Base-by-base conservation (phyloP, 2,888 invertebrate species). In the Chloromyia formosa region DNA sequence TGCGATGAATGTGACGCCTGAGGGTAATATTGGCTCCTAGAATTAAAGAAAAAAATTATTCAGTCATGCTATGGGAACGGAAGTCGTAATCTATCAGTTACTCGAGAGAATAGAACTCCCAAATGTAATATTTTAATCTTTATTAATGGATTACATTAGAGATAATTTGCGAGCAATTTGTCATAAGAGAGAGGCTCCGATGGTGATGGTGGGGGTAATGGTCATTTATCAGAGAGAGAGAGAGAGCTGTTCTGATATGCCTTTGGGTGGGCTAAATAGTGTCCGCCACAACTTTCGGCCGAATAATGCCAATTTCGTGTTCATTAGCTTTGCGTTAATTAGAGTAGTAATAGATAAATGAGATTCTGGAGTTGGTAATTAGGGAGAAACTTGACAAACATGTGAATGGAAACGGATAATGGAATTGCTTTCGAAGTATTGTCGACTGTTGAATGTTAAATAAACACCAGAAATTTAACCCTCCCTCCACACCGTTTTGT, bases 61-160 rank as follows among this genome's bases (percentile, higher is more conserved):
- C 49, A 49, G 49, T 7, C 27, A 35, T 35, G 27, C 27, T 35
- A 35, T 35, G 27, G 27, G 3, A 4, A 35, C 7, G 27, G 27
- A 2, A 35, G 7, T 35, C 27, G 27, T 35, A 35, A 35, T 35
- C 27, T 35, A 35, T 35, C 3, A 35, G 27, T 4, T 35, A 7
- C 27, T 35, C 27, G 3, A 7, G 27, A 35, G 27, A 35, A 35
- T 35, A 35, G 27, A 35, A 35, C 0, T 42, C 35, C 45, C 45
- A 66, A 66, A 45, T 66, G 18, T 45, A 66, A 66, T 66, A 45
- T 22, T 49, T 45, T 66, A 66, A 66, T 66, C 66, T 66, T 66
- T 66, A 66, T 66, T 66, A 66, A 66, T 66, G 66, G 49, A 49
- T 66, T 66, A 45, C 66, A 66, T 66, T 66, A 66, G 22, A 35